These are phyloP conservation scores for Mercenaria mercenaria DNA, from an alignment of 1,140 invertebrate species.

Conservation along the genomic window DNA sequence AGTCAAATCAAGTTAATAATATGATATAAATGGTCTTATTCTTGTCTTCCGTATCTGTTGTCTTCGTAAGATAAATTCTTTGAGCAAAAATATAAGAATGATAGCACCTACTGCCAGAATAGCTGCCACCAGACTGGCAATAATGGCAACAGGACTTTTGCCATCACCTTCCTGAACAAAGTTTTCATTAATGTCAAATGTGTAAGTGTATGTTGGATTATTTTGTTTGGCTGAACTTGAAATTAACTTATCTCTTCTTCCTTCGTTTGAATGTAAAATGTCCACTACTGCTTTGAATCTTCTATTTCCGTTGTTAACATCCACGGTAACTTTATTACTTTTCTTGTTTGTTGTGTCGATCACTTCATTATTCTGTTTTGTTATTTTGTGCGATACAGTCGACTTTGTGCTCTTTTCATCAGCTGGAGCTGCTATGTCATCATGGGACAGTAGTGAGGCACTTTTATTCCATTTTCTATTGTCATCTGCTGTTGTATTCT, in stretches of 20 bases:
- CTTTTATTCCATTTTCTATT: not conserved
- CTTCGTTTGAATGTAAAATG: not conserved
- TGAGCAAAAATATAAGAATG: constrained; percentile 34
- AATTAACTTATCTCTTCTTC: not conserved
- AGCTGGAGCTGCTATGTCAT: not conserved
- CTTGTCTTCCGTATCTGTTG: constrained; percentile 47
- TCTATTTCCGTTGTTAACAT: too few relatives aligned
- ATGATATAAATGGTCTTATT: constrained; percentile 56
- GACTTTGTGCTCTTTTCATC: not conserved
- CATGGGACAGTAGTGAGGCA: not conserved
- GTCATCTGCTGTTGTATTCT: too few relatives aligned
- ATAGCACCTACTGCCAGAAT: constrained; percentile 4
- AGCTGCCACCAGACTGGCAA: constrained; percentile 21
- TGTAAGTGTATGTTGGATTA: not conserved
- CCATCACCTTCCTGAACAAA: not conserved
- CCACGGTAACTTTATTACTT: too few relatives aligned
- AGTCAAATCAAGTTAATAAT: too few relatives aligned
- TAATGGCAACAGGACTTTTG: constrained; percentile 20
- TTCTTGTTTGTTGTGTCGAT: not conserved
- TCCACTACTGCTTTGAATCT: constrained; percentile 29
- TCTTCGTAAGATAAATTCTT: constrained; percentile 19
- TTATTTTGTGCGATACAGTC: too few relatives aligned
- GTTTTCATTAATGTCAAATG: not conserved
- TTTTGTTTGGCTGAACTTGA: not conserved
- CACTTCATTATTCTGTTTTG: too few relatives aligned